Percentiles rank a stretch among this genome's conserved stretches.
Conservation (phyloP, 1,140 invertebrate genomes). For the Venustaconcha ellipsiformis region DNA sequence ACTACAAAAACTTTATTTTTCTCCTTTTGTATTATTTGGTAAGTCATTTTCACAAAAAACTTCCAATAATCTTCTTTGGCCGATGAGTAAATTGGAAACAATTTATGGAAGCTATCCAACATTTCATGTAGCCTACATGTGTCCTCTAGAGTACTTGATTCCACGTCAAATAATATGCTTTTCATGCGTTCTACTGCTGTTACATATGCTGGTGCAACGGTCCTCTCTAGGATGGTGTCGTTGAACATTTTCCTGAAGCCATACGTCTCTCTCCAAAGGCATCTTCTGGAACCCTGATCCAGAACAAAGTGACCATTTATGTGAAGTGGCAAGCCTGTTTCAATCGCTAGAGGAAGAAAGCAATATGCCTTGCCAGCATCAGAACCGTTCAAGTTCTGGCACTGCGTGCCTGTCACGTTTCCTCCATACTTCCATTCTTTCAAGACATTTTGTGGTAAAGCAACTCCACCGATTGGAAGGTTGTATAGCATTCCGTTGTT, state of each 20-base stretch:
- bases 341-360: constrained; percentile 41
- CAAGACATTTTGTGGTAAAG: too few species aligned
- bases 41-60: constrained; percentile 5
- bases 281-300: constrained; percentile 49
- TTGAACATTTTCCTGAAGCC: constrained; percentile 49
- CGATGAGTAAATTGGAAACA: constrained; percentile 28
- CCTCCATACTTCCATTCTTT: too few species aligned
- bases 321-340: constrained; percentile 51
- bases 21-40: constrained; percentile 1
- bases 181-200: constrained; percentile 23
- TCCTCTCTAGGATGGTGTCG: constrained; percentile 26
- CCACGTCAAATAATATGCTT: neutral
- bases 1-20: neutral
- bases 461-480: too few species aligned
- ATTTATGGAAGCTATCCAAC: constrained; percentile 16
- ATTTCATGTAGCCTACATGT: neutral
- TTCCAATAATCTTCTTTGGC: constrained; percentile 16
- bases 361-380: too few species aligned
- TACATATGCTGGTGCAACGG: constrained; percentile 45
- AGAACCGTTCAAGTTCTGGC: too few species aligned
- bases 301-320: constrained; percentile 61
- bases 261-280: constrained; percentile 39
- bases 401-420: too few species aligned
- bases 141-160: neutral
- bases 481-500: too few species aligned